These are phyloP conservation scores for Notocelia uddmanniana DNA, from an alignment of 2,888 invertebrate species.

Conservation along the genomic window DNA sequence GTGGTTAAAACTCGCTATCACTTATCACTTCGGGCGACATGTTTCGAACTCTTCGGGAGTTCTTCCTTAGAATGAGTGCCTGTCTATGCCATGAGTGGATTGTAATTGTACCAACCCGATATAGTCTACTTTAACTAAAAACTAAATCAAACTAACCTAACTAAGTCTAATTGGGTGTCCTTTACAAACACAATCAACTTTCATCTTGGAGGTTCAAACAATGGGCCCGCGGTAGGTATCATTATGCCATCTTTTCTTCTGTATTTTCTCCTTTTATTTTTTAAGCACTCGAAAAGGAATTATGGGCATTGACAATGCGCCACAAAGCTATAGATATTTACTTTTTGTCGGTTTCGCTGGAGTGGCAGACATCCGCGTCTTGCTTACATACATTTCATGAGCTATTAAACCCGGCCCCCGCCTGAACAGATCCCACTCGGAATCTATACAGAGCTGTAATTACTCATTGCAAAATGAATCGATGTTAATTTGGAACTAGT, in stretches of 20 bases:
- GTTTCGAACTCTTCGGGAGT: no score
- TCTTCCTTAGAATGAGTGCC: no score
- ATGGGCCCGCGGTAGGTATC: slow-evolving; percentile 29
- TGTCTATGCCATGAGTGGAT: neutral
- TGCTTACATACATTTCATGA: slow-evolving; percentile 85
- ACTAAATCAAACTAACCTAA: neutral
- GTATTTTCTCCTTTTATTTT: slow-evolving; percentile 64
- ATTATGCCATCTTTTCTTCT: slow-evolving; percentile 54
- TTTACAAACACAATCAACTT: slow-evolving; percentile 1
- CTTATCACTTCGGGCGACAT: no score
- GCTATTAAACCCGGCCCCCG: slow-evolving; percentile 81
- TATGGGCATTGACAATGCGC: slow-evolving; percentile 72
- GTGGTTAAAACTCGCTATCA: no score
- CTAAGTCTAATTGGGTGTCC: neutral
- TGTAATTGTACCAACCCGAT: no score
- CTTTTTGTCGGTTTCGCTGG: slow-evolving; percentile 65
- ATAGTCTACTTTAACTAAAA: no score
- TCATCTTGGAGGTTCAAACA: slow-evolving; percentile 21
- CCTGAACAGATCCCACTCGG: slow-evolving; percentile 52
- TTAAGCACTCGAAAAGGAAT: slow-evolving; percentile 72
- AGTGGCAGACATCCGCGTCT: slow-evolving; percentile 72
- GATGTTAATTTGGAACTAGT: no score
- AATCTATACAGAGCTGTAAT: slow-evolving; percentile 60
- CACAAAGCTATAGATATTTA: slow-evolving; percentile 66
- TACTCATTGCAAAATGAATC: neutral